A percentile compares a stretch with the other conserved stretches of the same genome.
These are phyloP conservation scores for Agrochola circellaris DNA, from an alignment of 2,888 invertebrate genomes.

Conservation along the genomic window DNA sequence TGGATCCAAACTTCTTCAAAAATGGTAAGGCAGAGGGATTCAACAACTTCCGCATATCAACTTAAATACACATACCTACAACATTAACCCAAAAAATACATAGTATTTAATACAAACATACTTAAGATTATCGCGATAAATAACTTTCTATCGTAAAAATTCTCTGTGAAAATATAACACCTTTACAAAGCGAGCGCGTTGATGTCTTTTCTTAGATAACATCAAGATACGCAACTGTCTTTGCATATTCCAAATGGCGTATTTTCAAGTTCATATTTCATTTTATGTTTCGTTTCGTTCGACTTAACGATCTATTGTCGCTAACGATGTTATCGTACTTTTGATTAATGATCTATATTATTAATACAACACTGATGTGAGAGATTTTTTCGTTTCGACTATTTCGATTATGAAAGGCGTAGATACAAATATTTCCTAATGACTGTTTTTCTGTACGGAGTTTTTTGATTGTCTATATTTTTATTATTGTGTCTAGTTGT, in stretches of 20 bases:
- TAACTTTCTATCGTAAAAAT: conserved; percentile 8
- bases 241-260: conserved; percentile 36
- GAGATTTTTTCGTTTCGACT: conserved; percentile 48
- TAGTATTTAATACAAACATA: neutral
- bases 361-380: conserved; percentile 54
- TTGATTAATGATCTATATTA: conserved; percentile 65
- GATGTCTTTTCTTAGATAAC: conserved; percentile 67
- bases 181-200: conserved; percentile 55
- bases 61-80: neutral
- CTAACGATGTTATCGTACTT: conserved; percentile 63
- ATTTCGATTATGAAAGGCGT: conserved; percentile 37
- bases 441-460: conserved; percentile 18
- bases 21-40: neutral
- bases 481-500: neutral
- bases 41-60: neutral
- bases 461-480: conserved; percentile 11
- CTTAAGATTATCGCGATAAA: neutral
- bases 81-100: neutral
- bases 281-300: conserved; percentile 41
- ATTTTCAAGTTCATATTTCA: conserved; percentile 44
- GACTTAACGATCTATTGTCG: conserved; percentile 66
- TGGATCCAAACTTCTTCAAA: neutral
- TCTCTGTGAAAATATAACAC: conserved; percentile 20
- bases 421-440: conserved; percentile 15
- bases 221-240: conserved; percentile 42